Percentiles rank a stretch among this genome's conserved stretches.
Conservation (phyloP, 2,888 invertebrate genomes). For the Amblyjoppa proteus region DNA sequence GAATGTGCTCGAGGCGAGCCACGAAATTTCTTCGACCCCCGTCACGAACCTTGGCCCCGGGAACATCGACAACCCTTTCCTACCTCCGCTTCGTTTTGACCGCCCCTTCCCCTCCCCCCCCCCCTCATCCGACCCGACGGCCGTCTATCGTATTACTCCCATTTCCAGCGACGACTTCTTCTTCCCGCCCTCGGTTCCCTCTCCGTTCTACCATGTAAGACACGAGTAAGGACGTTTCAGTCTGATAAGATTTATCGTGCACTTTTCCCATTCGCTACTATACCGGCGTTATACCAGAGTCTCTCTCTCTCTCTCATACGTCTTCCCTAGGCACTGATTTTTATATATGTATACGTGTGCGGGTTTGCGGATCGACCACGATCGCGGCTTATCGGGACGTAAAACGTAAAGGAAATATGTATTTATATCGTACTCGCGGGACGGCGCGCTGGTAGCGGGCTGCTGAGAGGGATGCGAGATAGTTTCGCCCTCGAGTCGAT, state of each 20-base stretch:
- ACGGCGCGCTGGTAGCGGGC: background rate
- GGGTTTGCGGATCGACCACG: constrained; percentile 3
- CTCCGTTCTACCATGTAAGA: constrained; percentile 39
- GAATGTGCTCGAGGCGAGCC: constrained; percentile 18
- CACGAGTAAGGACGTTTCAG: constrained; percentile 50
- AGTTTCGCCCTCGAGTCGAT: background rate
- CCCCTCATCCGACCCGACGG: background rate
- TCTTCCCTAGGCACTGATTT: constrained; percentile 10
- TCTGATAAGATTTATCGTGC: constrained; percentile 69
- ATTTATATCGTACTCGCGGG: background rate
- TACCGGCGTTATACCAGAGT: background rate
- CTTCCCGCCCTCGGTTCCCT: constrained; percentile 51
- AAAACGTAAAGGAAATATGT: constrained; percentile 33
- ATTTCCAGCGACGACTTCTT: constrained; percentile 20
- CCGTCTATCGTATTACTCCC: constrained; percentile 44
- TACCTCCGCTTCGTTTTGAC: constrained; percentile 19
- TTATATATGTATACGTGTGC: constrained; percentile 21
- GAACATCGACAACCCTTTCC: constrained; percentile 44
- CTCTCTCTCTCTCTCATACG: background rate
- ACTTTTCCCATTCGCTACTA: constrained; percentile 28
- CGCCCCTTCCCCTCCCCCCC: background rate
- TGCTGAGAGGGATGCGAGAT: background rate
- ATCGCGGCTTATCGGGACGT: constrained; percentile 29
- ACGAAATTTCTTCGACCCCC: constrained; percentile 52
- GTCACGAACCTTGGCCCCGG: constrained; percentile 59